Percentiles rank a stretch among this genome's conserved stretches.
These are phyloP conservation scores for Monopis laevigella DNA, from an alignment of 2,888 invertebrate genomes.

Conservation along the genomic window DNA sequence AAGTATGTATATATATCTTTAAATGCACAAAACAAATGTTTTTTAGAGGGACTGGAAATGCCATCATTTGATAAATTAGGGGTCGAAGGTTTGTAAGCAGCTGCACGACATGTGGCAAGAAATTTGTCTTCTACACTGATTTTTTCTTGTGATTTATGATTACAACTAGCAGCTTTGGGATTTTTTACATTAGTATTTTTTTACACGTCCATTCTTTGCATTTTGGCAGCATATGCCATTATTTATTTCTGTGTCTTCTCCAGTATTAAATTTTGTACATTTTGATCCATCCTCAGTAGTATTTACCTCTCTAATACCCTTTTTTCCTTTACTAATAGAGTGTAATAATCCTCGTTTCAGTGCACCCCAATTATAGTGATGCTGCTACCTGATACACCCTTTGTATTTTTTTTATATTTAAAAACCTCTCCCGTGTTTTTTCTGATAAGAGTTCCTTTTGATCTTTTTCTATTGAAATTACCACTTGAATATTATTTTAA, in stretches of 20 bases:
- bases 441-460: no score
- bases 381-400: slow-evolving; percentile 34
- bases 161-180: slow-evolving; percentile 18
- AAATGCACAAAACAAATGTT: no score
- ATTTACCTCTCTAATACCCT: not conserved
- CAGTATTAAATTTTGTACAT: not conserved
- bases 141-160: slow-evolving; percentile 56
- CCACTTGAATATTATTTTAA: no score
- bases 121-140: slow-evolving; percentile 43
- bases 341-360: slow-evolving; percentile 35
- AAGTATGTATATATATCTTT: no score
- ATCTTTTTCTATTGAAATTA: no score
- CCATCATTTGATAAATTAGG: slow-evolving; percentile 23
- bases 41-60: no score
- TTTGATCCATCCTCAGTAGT: not conserved
- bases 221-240: no score
- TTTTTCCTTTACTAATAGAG: slow-evolving; percentile 19
- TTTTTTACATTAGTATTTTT: no score
- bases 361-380: slow-evolving; percentile 31
- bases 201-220: no score
- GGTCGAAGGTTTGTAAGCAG: slow-evolving; percentile 31
- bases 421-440: no score
- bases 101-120: slow-evolving; percentile 51
- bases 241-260: no score
- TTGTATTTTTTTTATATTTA: no score